Evolutionary conservation across 2,797 vertebrate genomes (phyloP), one percentile per base, ranked within the genome.

Genomic region (Naso thynnoides): DNA sequence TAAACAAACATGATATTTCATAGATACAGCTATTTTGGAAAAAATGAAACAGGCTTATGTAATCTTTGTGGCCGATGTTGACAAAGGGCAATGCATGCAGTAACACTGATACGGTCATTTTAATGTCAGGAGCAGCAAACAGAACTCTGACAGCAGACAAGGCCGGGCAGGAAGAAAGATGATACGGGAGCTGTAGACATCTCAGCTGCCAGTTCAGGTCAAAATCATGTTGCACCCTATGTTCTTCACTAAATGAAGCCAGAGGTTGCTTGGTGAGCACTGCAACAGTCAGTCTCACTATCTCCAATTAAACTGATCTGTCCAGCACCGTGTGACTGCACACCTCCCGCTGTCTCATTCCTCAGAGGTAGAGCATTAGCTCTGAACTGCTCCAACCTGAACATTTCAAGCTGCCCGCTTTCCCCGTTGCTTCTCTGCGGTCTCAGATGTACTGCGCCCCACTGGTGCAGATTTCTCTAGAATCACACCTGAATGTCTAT

Each of bases 231-330:
- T 69, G 79, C 85, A 70, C 79, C 78, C 68, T 0, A 9, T 83
- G 85, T 86, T 87, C 78, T 57, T 45, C 31, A 2, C 76, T 87
- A 87, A 89, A 84, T 45, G 70, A 81, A 79, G 70, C 71, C 72
- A 50, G 73, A 19, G 57, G 58, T 74, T 50, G 73, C 70, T 79
- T 9, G 21, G 56, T 24, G 67, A 86, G 86, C 82, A 33, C 75
- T 47, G 75, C 80, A 80, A 70, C 77, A 84, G 87, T 65, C 83
- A 39, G 73, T 81, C 79, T 86, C 78, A 64, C 87, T 80, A 70
- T 85, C 81, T 87, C 86, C 86, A 90, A 91, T 92, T 90, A 91
- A 76, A 76, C 74, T 48, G 81, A 89, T 88, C 75, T 83, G 76
- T 87, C 85, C 83, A 71, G 76, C 76, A 13, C 60, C 54, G 29